Percentiles rank a stretch among this genome's conserved stretches.
These are phyloP conservation scores for Harlomillsia oculata DNA, from an alignment of 1,140 invertebrate species.

Conservation along the genomic window DNA sequence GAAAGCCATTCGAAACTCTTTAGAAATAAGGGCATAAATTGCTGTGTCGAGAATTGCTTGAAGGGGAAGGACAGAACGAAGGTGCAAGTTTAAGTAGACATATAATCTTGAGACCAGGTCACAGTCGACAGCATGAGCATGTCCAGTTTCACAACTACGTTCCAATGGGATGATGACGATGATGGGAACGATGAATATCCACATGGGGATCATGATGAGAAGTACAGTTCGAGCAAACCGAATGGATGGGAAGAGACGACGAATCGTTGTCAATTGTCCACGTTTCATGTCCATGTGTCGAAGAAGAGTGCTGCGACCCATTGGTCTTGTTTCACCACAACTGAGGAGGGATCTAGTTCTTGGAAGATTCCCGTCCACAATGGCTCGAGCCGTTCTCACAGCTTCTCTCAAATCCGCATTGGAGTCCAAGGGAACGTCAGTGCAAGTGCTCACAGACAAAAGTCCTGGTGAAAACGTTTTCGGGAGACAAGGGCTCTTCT, in stretches of 20 bases:
- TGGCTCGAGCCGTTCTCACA: no score
- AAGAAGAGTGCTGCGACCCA: background rate
- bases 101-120: constrained; percentile 27
- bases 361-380: no score
- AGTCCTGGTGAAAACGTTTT: no score
- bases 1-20: constrained; percentile 32
- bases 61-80: constrained; percentile 33
- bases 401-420: no score
- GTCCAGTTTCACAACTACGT: constrained; percentile 24
- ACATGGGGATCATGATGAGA: constrained; percentile 37
- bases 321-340: background rate
- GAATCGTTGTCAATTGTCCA: no score
- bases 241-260: constrained; percentile 34
- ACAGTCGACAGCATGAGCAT: constrained; percentile 19
- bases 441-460: no score
- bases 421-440: no score
- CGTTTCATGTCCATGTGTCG: no score
- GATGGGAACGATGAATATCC: constrained; percentile 35
- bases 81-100: constrained; percentile 32
- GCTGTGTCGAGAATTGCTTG: constrained; percentile 35
- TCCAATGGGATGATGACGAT: constrained; percentile 35
- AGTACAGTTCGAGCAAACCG: constrained; percentile 35
- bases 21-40: constrained; percentile 35
- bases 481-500: no score
- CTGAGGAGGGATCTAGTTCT: no score